These are phyloP conservation scores for Ptychodera flava DNA, from an alignment of 35 echinoderm and acorn worm species.

Conservation along the genomic window DNA sequence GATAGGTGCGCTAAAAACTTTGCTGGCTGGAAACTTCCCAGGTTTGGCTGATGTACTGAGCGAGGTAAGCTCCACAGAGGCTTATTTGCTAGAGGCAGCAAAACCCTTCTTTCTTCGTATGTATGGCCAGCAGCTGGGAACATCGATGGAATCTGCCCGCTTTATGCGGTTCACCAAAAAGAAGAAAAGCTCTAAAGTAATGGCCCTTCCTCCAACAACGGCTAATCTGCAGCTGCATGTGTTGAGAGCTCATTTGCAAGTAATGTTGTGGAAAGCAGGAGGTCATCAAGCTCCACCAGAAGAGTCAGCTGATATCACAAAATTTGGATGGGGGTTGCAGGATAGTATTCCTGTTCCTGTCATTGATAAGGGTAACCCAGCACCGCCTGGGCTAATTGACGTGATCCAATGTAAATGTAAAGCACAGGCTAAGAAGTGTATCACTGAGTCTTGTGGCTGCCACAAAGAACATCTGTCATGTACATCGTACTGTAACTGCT, in stretches of 20 bases:
- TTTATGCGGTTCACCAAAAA: constrained; percentile 7
- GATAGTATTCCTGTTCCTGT: constrained; percentile 5
- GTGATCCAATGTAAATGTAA: constrained; percentile 16
- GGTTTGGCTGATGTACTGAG: constrained; percentile 9
- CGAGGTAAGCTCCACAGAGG: constrained; percentile 10
- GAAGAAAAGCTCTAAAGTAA: constrained; percentile 15
- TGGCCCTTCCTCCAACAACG: constrained; percentile 20
- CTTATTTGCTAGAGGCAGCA: not conserved
- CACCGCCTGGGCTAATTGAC: constrained; percentile 16
- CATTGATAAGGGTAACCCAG: constrained; percentile 2
- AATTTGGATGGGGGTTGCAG: no score
- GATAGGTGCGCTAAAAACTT: constrained; percentile 9
- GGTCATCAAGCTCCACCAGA: constrained; percentile 4
- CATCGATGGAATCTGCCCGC: constrained; percentile 14
- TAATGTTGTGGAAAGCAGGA: constrained; percentile 10
- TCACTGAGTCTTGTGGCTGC: no score
- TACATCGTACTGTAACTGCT: no score
- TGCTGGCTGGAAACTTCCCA: constrained; percentile 13
- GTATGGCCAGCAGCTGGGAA: constrained; percentile 21
- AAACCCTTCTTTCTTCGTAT: not conserved
- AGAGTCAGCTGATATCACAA: not conserved
- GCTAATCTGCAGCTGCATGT: no score
- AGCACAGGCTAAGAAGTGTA: no score
- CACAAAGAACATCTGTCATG: no score
- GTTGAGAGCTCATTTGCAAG: constrained; percentile 15